Evolutionary conservation across 2,888 invertebrate species (phyloP).

Genomic region (Drosophila prolongata): DNA sequence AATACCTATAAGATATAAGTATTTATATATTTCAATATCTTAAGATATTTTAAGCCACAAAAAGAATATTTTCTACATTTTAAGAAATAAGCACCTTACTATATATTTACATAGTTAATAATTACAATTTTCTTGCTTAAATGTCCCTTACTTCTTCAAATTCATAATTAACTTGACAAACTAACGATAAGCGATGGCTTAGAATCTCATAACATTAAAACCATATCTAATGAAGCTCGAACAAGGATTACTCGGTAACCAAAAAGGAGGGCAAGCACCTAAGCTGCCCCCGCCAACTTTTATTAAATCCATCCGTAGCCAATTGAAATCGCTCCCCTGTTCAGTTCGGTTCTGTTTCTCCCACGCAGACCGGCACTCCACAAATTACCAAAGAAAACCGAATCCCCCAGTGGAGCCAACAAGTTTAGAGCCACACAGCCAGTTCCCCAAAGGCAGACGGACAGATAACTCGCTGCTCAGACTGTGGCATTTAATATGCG

Average conservation of each 20-base stretch:
- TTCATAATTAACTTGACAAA: neutral
- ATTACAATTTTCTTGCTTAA: too few relatives aligned
- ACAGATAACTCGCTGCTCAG: slow-evolving; percentile 33
- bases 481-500: slow-evolving; percentile 66
- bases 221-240: slow-evolving; percentile 3
- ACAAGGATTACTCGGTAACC: slow-evolving; percentile 9
- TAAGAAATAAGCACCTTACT: too few relatives aligned
- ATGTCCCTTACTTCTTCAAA: neutral
- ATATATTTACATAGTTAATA: too few relatives aligned
- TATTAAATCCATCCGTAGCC: slow-evolving; percentile 38
- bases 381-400: slow-evolving; percentile 47
- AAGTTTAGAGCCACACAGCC: slow-evolving; percentile 31
- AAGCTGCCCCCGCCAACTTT: slow-evolving; percentile 7
- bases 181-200: slow-evolving; percentile 11
- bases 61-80: too few relatives aligned
- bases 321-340: slow-evolving; percentile 38
- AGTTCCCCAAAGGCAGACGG: slow-evolving; percentile 15
- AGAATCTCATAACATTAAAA: slow-evolving; percentile 5
- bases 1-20: too few relatives aligned
- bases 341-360: neutral
- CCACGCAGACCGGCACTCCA: slow-evolving; percentile 21
- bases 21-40: too few relatives aligned
- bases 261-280: neutral
- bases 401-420: slow-evolving; percentile 34
- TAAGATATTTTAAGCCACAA: too few relatives aligned